Evolutionary conservation across 2,797 vertebrate species (phyloP).

Genomic region (Spinibarbus caldwelli): DNA sequence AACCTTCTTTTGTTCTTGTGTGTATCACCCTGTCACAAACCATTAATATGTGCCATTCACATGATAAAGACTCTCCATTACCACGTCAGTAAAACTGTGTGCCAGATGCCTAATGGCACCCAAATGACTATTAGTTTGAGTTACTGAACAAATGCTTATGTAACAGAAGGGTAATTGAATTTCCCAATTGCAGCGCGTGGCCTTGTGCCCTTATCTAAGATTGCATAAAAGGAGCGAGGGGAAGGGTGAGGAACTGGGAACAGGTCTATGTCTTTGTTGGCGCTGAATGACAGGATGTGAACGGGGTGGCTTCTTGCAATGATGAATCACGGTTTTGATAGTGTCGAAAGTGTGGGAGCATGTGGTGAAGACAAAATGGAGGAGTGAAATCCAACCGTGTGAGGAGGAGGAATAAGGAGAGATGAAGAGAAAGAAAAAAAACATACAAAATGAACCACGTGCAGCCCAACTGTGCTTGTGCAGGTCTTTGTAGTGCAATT

Average conservation of each 20-base stretch:
- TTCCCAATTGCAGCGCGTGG: neutral
- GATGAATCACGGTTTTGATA: slow-evolving; percentile 48
- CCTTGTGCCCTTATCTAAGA: slow-evolving; percentile 1
- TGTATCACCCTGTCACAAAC: slow-evolving; percentile 20
- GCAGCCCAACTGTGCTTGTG: slow-evolving; percentile 6
- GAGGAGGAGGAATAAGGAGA: slow-evolving; percentile 23
- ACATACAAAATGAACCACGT: neutral
- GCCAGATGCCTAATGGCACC: slow-evolving; percentile 39
- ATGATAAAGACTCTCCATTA: slow-evolving; percentile 29
- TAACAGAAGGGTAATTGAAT: slow-evolving; percentile 39
- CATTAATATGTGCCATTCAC: slow-evolving; percentile 35
- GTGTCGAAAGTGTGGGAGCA: slow-evolving; percentile 55
- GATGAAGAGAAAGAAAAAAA: neutral
- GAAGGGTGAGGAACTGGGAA: slow-evolving; percentile 20
- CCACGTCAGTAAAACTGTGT: slow-evolving; percentile 24
- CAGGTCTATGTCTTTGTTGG: slow-evolving; percentile 33
- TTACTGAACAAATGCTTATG: slow-evolving; percentile 36
- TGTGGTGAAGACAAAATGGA: slow-evolving; percentile 60
- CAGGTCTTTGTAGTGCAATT: neutral
- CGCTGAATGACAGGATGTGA: slow-evolving; percentile 46
- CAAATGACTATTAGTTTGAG: slow-evolving; percentile 34
- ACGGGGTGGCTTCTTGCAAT: neutral
- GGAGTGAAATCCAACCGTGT: slow-evolving; percentile 40
- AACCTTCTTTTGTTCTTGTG: slow-evolving; percentile 20
- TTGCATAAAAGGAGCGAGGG: neutral